Evolutionary conservation across 2,113 vertebrate species (phyloP).

Genomic region (Grammomys surdaster): DNA sequence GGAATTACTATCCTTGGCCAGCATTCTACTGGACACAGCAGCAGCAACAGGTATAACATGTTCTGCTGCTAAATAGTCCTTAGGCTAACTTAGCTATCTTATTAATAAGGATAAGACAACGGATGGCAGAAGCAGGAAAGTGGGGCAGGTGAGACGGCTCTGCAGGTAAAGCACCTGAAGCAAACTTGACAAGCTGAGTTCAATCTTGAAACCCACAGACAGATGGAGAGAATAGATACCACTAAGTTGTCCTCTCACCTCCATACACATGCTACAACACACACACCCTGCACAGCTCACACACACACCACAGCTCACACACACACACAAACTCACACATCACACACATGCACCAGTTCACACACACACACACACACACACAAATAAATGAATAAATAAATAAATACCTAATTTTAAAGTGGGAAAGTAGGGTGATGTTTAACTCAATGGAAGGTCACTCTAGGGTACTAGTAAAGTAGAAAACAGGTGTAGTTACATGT

Average conservation of each 20-base stretch:
- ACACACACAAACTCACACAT: no score
- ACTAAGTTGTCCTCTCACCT: not conserved
- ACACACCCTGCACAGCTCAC: not conserved
- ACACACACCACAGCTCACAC: not conserved
- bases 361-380: not conserved
- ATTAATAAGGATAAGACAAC: conserved; percentile 20
- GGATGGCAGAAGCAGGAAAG: not conserved
- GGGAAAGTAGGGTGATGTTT: not conserved
- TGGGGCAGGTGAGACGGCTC: not conserved
- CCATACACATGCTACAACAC: not conserved
- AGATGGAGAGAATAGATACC: not conserved
- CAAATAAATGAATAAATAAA: not conserved
- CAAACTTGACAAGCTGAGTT: not conserved
- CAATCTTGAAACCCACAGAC: not conserved
- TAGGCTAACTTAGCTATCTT: conserved; percentile 33
- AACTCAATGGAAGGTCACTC: not conserved
- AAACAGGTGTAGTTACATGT: not conserved
- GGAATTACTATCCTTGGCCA: not conserved
- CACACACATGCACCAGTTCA: no score
- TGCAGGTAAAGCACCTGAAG: not conserved
- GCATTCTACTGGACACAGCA: not conserved
- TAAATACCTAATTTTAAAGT: not conserved
- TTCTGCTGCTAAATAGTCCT: conserved; percentile 15
- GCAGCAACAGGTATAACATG: not conserved
- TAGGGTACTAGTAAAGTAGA: not conserved